These are phyloP conservation scores for Burhinus oedicnemus DNA, from an alignment of 2,113 vertebrate genomes.

Conservation along the genomic window DNA sequence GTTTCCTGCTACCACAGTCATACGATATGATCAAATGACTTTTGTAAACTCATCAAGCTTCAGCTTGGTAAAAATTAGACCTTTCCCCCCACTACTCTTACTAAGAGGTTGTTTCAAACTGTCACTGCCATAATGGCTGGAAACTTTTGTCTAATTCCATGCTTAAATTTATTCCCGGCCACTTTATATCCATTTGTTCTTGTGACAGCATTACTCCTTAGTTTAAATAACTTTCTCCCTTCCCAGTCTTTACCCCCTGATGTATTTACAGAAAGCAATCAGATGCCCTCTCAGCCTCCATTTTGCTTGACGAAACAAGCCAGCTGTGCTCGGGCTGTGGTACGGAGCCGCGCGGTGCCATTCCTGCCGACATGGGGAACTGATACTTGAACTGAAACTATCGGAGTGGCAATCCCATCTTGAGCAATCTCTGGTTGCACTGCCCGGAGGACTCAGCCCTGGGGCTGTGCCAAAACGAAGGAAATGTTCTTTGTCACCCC, in stretches of 20 bases:
- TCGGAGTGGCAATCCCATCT: neutral
- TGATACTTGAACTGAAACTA: neutral
- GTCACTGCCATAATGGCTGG: neutral
- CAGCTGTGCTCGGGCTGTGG: neutral
- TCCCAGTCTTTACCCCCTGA: neutral
- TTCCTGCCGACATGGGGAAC: neutral
- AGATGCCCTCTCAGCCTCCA: neutral
- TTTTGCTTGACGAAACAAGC: neutral
- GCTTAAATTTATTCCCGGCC: neutral
- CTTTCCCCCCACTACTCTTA: neutral
- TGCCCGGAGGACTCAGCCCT: neutral
- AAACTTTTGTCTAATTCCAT: neutral
- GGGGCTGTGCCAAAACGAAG: neutral
- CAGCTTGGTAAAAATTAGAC: neutral
- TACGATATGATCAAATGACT: neutral
- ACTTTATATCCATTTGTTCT: neutral
- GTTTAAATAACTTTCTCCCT: neutral
- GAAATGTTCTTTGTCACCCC: neutral
- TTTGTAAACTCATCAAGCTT: neutral
- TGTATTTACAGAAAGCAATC: neutral
- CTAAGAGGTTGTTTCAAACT: neutral
- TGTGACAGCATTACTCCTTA: neutral
- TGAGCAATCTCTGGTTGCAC: neutral
- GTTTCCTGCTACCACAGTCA: neutral
- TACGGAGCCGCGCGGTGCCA: rapidly evolving